Evolutionary conservation across 2,797 vertebrate genomes (phyloP), one percentile per base, ranked within the genome.

Genomic region (Periophthalmus magnuspinnatus): DNA sequence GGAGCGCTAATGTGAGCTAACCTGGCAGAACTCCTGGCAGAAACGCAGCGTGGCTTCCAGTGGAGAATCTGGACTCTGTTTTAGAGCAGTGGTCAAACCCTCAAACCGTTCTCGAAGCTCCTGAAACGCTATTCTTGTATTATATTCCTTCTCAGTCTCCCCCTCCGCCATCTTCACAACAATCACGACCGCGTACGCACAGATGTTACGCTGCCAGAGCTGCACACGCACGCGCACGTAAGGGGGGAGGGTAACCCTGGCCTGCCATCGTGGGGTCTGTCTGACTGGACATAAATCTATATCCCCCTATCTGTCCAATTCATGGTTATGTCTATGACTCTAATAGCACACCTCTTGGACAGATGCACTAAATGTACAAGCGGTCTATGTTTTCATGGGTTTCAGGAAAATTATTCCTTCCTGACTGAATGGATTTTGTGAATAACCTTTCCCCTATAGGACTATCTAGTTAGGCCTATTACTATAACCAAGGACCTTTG

Each of bases 151-250:
- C 89, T 96, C 96, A 93, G 95, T 96, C 95, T 97, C 97, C 88
- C 96, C 96, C 95, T 97, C 97, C 97, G 97, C 97, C 96, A 97
- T 98, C 95, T 98, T 98, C 96, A 95, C 95, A 95, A 95, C 96
- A 95, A 95, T 95, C 95, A 96, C 95, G 94, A 95, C 95, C 94
- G 95, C 95, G 95, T 95, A 95, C 95, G 95, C 94, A 93, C 92
- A 93, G 92, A 93, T 93, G 90, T 91, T 91, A 91, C 90, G 86
- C 82, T 77, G 86, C 86, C 70, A 91, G 85, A 79, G 86, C 56
- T 58, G 85, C 87, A 89, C 90, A 85, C 92, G 90, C 90, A 85
- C 91, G 89, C 84, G 82, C 92, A 91, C 92, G 91, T 91, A 88
- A 69, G 69, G 79, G 74, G 71, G 70, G 73, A 67, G 75, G 76